Percentiles rank a stretch among this genome's conserved stretches.
These are phyloP conservation scores for Rambutsinella grinnellia DNA, from an alignment of 2,888 invertebrate species.

Conservation along the genomic window DNA sequence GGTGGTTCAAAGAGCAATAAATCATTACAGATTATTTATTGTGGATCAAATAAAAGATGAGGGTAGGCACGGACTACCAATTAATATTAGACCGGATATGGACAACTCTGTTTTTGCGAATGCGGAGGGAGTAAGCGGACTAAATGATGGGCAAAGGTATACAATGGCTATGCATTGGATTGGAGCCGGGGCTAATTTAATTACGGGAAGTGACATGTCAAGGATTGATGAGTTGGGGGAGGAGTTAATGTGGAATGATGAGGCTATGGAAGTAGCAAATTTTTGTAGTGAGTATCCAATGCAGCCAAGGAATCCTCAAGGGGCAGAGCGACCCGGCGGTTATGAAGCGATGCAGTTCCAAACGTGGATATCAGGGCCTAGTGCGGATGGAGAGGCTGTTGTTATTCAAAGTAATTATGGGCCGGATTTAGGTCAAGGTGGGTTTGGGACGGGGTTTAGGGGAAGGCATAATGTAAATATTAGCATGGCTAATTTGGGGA, in stretches of 20 bases:
- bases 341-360: neutral
- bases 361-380: neutral
- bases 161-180: conserved; percentile 5
- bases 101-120: neutral
- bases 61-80: neutral
- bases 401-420: conserved; percentile 2
- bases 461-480: neutral
- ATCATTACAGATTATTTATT: conserved; percentile 8
- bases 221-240: conserved; percentile 4
- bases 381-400: neutral
- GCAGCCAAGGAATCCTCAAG: conserved; percentile 17
- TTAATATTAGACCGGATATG: conserved; percentile 9
- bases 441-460: neutral
- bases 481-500: neutral
- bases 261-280: conserved; percentile 1
- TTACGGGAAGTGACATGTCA: conserved; percentile 5
- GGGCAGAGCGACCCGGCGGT: neutral
- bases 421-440: conserved; percentile 3
- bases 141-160: neutral
- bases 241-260: conserved; percentile 5
- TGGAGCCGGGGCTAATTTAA: conserved; percentile 5
- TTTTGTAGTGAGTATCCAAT: conserved; percentile 4
- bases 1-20: conserved; percentile 5
- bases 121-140: neutral
- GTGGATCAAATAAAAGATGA: neutral